Evolutionary conservation across 2,888 invertebrate species (phyloP).

Genomic region (Aethes cnicana): DNA sequence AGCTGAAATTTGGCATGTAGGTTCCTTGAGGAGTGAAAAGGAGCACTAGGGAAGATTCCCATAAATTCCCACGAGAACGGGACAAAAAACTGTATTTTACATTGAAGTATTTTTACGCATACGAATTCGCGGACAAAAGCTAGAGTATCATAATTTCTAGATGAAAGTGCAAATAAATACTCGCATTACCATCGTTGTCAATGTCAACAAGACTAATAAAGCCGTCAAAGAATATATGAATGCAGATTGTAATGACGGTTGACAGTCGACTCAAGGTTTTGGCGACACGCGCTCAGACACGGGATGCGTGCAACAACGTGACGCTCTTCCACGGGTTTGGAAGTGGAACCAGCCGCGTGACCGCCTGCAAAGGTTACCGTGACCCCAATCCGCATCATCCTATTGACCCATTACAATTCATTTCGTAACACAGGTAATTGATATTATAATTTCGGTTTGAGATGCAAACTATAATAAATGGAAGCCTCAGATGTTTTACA

Average conservation of each 20-base stretch:
- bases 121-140: too few relatives aligned
- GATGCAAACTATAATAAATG: neutral
- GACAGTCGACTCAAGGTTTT: slow-evolving; percentile 49
- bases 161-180: slow-evolving; percentile 41
- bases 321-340: slow-evolving; percentile 7
- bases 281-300: slow-evolving; percentile 49
- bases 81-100: too few relatives aligned
- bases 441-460: neutral
- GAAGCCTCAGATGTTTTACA: neutral
- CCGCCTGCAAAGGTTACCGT: slow-evolving; percentile 3
- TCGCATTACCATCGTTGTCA: slow-evolving; percentile 41
- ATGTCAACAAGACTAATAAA: slow-evolving; percentile 55
- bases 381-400: slow-evolving; percentile 6
- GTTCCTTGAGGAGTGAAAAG: too few relatives aligned
- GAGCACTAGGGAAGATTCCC: too few relatives aligned
- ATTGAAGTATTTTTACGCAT: too few relatives aligned
- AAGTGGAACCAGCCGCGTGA: slow-evolving; percentile 16
- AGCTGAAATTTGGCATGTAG: too few relatives aligned
- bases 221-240: slow-evolving; percentile 54
- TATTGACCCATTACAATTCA: neutral
- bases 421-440: slow-evolving; percentile 9
- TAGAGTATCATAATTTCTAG: slow-evolving; percentile 35
- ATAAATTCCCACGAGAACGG: too few relatives aligned
- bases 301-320: slow-evolving; percentile 31
- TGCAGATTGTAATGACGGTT: slow-evolving; percentile 40